Base-by-base conservation (phyloP, 1,140 invertebrate genomes). In the Druon quercuslanigerum region DNA sequence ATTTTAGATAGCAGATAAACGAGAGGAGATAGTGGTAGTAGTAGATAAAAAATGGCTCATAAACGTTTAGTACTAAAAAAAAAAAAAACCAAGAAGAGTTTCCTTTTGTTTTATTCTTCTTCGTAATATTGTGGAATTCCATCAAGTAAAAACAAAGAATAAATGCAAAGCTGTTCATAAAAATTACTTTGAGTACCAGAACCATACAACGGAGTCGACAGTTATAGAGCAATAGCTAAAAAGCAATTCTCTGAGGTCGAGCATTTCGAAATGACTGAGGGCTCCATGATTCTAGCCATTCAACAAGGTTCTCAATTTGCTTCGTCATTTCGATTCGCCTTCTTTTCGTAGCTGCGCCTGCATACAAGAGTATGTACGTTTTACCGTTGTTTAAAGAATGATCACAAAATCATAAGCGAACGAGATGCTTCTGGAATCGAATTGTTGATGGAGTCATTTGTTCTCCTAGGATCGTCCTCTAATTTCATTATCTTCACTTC, bases 251-350 rank as follows among this genome's bases (percentile, higher is more conserved):
- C 25, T 40, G 60, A 66, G 40, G 60, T 66, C 25, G 60, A 40
- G 25, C 60, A 66, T 66, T 66, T 66, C 60, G 25, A 66, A 66
- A 66, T 16, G 33, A 33, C 60, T 16, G 60, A 66, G 60, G 60
- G 60, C 40, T 66, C 60, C 60, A 20, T 66, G 60, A 40, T 66
- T 40, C 60, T 66, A 66, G 25, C 60, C 60, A 40, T 40, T 66
- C 60, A 66, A 66, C 33, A 66, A 66, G 25, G 60, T 66, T 66
- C 60, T 66, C 60, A 66, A 66, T 66, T 66, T 66, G 60, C 60
- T 66, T 66, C 60, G 60, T 66, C 60, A 66, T 66, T 66, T 66
- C 60, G 60, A 66, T 66, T 66, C 60, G 60, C 46, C 46, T 66
- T 66, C 60, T 66, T 33, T 66, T 66, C 33, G n/a, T 66, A 33